Percentiles rank a stretch among this genome's conserved stretches.
Evolutionary conservation across 2,113 vertebrate genomes (phyloP).

Genomic region (Cyanocitta stelleri): DNA sequence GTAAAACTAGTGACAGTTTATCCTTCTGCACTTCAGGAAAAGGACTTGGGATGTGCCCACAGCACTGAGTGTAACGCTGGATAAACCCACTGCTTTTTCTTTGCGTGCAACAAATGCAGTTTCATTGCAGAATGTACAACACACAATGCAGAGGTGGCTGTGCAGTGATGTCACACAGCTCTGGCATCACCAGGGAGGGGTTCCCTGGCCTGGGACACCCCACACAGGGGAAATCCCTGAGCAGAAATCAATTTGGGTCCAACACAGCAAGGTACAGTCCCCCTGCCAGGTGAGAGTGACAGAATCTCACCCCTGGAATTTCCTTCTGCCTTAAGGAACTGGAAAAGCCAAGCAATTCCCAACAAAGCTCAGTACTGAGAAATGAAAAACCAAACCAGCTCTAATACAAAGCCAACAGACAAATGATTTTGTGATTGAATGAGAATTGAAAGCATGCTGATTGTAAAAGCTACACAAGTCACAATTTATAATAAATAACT

Average conservation of each 20-base stretch:
- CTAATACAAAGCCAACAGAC: neutral
- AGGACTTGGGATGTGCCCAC: neutral
- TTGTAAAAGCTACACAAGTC: neutral
- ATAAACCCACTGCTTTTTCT: neutral
- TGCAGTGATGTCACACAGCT: neutral
- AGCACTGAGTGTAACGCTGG: neutral
- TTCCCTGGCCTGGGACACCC: neutral
- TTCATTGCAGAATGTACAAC: neutral
- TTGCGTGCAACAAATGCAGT: neutral
- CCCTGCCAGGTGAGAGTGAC: neutral
- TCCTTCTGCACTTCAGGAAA: neutral
- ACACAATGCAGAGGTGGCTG: neutral
- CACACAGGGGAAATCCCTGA: neutral
- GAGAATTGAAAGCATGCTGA: neutral
- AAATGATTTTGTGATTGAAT: neutral
- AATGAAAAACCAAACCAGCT: neutral
- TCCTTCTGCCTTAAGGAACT: neutral
- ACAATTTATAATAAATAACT: neutral
- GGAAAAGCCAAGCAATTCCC: neutral
- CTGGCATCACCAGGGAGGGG: neutral
- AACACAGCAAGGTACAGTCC: neutral
- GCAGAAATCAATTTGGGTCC: neutral
- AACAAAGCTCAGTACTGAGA: neutral
- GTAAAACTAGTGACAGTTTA: neutral
- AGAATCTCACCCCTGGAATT: neutral